A percentile compares a stretch with the other conserved stretches of the same genome.
Conservation (phyloP, 2,888 invertebrate genomes). For the Papilio elwesi region DNA sequence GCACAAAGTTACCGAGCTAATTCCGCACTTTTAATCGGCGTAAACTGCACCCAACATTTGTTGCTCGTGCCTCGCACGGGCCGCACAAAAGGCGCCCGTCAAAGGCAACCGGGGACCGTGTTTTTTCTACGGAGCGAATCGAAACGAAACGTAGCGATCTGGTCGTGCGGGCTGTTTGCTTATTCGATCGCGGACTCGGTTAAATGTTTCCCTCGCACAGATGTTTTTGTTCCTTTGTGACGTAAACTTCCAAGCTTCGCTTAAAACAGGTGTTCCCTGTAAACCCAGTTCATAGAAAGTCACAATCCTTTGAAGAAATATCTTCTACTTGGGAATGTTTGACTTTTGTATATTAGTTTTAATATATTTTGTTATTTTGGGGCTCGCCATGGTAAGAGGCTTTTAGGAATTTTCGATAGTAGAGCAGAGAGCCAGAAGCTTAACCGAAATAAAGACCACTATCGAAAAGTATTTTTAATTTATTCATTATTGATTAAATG, state of each 20-base stretch:
- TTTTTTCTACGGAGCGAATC: constrained; percentile 21
- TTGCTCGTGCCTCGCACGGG: constrained; percentile 19
- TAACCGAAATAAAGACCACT: no score
- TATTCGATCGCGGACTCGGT: constrained; percentile 26
- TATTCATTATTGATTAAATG: no score
- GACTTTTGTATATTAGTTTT: not conserved
- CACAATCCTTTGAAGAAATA: constrained; percentile 7
- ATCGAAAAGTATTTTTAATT: no score
- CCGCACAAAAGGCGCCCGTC: constrained; percentile 26
- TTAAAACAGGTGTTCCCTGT: constrained; percentile 21
- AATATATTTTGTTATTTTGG: not conserved
- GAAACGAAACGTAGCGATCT: constrained; percentile 19
- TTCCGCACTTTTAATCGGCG: constrained; percentile 23
- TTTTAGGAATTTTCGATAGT: not conserved
- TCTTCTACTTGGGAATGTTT: not conserved
- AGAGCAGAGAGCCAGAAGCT: no score
- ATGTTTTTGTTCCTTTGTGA: constrained; percentile 32
- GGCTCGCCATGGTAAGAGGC: not conserved
- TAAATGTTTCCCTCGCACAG: constrained; percentile 23
- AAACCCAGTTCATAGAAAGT: constrained; percentile 11
- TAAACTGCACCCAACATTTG: constrained; percentile 20
- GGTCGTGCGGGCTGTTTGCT: constrained; percentile 34
- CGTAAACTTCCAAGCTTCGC: constrained; percentile 15
- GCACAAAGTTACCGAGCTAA: constrained; percentile 21
- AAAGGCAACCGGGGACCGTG: constrained; percentile 12